These are phyloP conservation scores for Tichodroma muraria DNA, from an alignment of 2,113 vertebrate genomes.

Conservation along the genomic window DNA sequence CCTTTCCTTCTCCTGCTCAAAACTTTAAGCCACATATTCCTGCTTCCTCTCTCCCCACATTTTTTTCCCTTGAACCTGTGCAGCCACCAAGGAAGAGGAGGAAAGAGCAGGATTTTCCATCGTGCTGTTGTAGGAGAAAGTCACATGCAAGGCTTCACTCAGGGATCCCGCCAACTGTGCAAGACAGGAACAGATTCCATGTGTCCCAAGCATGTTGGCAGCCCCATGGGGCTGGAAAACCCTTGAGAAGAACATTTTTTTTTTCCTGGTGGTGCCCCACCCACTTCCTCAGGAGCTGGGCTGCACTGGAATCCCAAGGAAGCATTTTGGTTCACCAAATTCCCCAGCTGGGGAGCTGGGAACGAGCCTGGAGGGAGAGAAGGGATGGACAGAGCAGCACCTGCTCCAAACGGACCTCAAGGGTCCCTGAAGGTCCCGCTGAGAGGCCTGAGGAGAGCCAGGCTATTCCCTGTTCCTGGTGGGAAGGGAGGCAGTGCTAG, in stretches of 20 bases:
- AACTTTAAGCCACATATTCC: not conserved
- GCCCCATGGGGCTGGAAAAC: not conserved
- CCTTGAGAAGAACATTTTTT: not conserved
- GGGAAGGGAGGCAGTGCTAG: not conserved
- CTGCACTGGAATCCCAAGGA: not conserved
- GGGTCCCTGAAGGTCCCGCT: not conserved
- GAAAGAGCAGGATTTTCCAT: not conserved
- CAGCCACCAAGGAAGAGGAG: not conserved
- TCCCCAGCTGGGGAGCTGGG: not conserved
- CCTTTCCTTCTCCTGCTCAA: not conserved
- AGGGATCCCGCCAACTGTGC: not conserved
- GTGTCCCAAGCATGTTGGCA: not conserved
- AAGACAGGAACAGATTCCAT: not conserved
- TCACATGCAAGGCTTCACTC: not conserved
- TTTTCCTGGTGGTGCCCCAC: not conserved
- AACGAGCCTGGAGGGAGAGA: not conserved
- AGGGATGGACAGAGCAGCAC: not conserved
- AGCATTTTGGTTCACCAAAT: not conserved
- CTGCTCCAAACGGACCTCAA: not conserved
- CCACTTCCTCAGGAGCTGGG: not conserved
- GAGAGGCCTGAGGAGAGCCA: not conserved
- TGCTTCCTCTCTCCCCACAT: not conserved
- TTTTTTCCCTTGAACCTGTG: not conserved
- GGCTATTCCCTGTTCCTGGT: not conserved
- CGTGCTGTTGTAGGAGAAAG: not conserved